Percentiles rank a stretch among this genome's conserved stretches.
Conservation (phyloP, 2,888 invertebrate species). For the Corythucha ciliata region DNA sequence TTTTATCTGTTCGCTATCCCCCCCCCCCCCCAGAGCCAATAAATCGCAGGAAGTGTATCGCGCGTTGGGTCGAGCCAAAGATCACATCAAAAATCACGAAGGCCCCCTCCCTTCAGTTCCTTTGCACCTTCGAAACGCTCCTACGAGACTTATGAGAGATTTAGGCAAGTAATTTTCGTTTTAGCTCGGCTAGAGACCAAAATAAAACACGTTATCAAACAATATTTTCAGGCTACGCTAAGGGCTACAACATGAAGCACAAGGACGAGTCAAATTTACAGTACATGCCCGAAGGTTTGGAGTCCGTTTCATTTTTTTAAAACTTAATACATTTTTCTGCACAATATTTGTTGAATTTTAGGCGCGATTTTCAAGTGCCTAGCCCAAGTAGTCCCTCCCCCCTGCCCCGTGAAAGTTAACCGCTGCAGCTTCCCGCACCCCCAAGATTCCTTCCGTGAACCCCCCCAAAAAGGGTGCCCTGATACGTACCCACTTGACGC, state of each 20-base stretch:
- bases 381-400: too few relatives aligned
- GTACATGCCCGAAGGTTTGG: slow-evolving; percentile 61
- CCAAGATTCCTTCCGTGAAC: too few relatives aligned
- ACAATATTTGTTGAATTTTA: too few relatives aligned
- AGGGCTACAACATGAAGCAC: slow-evolving; percentile 50
- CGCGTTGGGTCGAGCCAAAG: slow-evolving; percentile 50
- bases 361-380: too few relatives aligned
- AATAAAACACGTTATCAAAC: too few relatives aligned
- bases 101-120: slow-evolving; percentile 67
- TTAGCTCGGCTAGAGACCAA: background rate
- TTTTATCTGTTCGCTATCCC: too few relatives aligned
- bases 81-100: slow-evolving; percentile 49
- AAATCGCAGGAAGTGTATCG: slow-evolving; percentile 56
- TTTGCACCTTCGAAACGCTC: slow-evolving; percentile 68
- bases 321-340: too few relatives aligned
- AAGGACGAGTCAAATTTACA: slow-evolving; percentile 49
- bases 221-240: slow-evolving; percentile 52
- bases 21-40: slow-evolving; percentile 47
- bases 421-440: too few relatives aligned
- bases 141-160: slow-evolving; percentile 65
- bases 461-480: too few relatives aligned
- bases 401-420: too few relatives aligned
- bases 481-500: too few relatives aligned
- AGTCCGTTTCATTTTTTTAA: slow-evolving; percentile 55
- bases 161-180: slow-evolving; percentile 46